Evolutionary conservation across 2,888 invertebrate genomes (phyloP).

Genomic region (Cyrtodaria siliqua): DNA sequence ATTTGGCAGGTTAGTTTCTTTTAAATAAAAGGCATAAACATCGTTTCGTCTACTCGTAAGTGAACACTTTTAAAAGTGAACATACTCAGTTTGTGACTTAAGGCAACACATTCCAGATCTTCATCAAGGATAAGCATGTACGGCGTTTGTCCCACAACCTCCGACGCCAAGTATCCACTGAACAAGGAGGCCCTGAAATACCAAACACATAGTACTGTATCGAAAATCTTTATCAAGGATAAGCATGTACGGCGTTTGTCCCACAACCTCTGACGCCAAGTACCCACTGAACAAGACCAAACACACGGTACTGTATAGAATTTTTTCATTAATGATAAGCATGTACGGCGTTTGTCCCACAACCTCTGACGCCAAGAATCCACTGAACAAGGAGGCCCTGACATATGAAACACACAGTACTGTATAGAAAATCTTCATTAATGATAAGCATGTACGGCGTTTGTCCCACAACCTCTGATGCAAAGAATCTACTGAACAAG

Average conservation of each 20-base stretch:
- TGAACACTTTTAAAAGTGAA: no score
- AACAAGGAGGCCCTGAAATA: constrained; percentile 89
- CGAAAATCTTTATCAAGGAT: constrained; percentile 88
- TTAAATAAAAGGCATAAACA: no score
- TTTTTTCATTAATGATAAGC: constrained; percentile 90
- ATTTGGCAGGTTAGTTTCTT: no score
- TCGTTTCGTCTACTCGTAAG: no score
- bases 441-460: constrained; percentile 95
- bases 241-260: constrained; percentile 94
- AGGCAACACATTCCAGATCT: constrained; percentile 57
- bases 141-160: constrained; percentile 94
- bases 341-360: constrained; percentile 95
- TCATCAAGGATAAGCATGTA: constrained; percentile 91
- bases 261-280: constrained; percentile 95
- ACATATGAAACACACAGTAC: no score
- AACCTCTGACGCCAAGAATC: constrained; percentile 95
- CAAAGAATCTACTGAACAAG: constrained; percentile 94
- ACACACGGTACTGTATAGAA: no score
- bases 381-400: constrained; percentile 91
- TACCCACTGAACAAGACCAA: constrained; percentile 94
- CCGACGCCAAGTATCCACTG: constrained; percentile 95
- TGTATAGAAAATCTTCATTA: constrained; percentile 61
- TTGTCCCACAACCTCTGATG: constrained; percentile 94
- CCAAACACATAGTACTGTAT: constrained; percentile 16
- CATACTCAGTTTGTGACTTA: constrained; percentile 70